Evolutionary conservation across 2,888 invertebrate genomes (phyloP).

Genomic region (Rhorus exstirpatorius): DNA sequence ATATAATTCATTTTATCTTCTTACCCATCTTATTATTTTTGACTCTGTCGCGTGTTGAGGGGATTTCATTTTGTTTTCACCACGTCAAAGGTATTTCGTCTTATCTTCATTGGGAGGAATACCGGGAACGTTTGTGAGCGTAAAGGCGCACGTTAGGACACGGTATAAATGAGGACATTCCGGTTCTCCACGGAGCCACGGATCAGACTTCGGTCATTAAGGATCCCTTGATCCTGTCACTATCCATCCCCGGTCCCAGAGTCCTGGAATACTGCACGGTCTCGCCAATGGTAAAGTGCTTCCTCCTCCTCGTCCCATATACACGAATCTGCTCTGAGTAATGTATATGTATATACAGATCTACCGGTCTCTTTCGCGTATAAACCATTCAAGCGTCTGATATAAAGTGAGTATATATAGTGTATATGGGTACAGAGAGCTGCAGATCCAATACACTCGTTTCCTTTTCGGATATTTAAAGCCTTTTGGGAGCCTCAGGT

Average conservation of each 20-base stretch:
- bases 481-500: background rate
- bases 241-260: slow-evolving; percentile 65
- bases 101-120: slow-evolving; percentile 81
- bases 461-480: slow-evolving; percentile 36
- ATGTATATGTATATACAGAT: slow-evolving; percentile 20
- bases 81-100: slow-evolving; percentile 75
- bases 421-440: slow-evolving; percentile 16
- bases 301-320: slow-evolving; percentile 63
- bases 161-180: slow-evolving; percentile 82
- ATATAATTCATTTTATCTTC: background rate
- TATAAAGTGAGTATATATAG: slow-evolving; percentile 59
- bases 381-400: slow-evolving; percentile 67
- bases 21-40: background rate
- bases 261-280: slow-evolving; percentile 65
- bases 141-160: slow-evolving; percentile 72
- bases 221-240: slow-evolving; percentile 80
- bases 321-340: slow-evolving; percentile 1
- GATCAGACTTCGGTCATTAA: slow-evolving; percentile 81
- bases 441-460: slow-evolving; percentile 51
- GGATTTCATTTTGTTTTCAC: slow-evolving; percentile 21
- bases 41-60: background rate
- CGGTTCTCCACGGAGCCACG: slow-evolving; percentile 74
- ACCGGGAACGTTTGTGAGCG: slow-evolving; percentile 77
- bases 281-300: slow-evolving; percentile 70
- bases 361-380: slow-evolving; percentile 58